These are phyloP conservation scores for Ondatra zibethicus DNA, from an alignment of 2,113 vertebrate genomes.

Conservation along the genomic window DNA sequence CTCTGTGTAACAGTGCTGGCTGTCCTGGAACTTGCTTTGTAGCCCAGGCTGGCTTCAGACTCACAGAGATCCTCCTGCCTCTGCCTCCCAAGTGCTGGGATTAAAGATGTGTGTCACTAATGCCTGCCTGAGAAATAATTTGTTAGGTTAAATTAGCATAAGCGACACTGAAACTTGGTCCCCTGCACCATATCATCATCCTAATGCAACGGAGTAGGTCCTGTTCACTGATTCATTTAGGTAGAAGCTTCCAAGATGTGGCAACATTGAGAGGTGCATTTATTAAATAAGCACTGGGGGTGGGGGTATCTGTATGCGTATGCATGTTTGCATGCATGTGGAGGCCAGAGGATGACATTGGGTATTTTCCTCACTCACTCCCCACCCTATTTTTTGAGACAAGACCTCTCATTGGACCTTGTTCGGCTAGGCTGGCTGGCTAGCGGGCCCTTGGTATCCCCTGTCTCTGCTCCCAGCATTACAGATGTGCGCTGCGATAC, in stretches of 20 bases:
- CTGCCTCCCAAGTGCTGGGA: not conserved
- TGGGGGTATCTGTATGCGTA: no score
- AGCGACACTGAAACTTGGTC: not conserved
- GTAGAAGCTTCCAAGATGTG: not conserved
- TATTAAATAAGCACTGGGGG: not conserved
- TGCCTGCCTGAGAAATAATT: not conserved
- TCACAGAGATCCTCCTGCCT: not conserved
- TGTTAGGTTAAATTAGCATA: not conserved
- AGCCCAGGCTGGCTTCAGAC: no score
- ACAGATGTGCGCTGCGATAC: not conserved
- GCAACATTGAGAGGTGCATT: not conserved
- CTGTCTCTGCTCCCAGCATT: not conserved
- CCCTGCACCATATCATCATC: not conserved
- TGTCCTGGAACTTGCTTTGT: no score
- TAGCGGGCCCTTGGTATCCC: no score
- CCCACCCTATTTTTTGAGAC: not conserved
- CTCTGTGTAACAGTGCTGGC: not conserved
- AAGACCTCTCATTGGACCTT: not conserved
- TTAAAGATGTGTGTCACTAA: not conserved
- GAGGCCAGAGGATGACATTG: not conserved
- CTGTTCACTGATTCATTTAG: constrained; percentile 27
- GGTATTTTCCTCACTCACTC: not conserved
- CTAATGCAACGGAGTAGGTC: not conserved
- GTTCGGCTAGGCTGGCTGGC: not conserved
- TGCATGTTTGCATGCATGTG: not conserved